A percentile compares a stretch with the other conserved stretches of the same genome.
phyloP scores from a whole-genome alignment of 2,888 invertebrate species.

The Listrodromus nycthemerus region DNA sequence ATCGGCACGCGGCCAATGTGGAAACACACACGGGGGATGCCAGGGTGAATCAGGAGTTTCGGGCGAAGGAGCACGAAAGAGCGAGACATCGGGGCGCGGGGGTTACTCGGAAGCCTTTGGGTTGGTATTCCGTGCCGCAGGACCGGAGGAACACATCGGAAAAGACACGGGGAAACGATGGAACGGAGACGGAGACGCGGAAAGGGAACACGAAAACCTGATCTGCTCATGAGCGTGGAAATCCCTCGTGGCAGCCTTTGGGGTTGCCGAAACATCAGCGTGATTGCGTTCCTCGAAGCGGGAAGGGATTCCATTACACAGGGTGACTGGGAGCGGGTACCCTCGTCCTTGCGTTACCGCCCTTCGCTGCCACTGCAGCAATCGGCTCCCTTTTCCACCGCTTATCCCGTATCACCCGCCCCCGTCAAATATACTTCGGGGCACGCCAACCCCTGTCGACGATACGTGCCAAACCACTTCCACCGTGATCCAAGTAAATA shows the following conservation, averaged over 20 bases:
- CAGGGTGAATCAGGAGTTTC: constrained; percentile 58
- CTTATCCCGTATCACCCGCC: constrained; percentile 31
- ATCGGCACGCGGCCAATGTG: constrained; percentile 64
- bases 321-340: constrained; percentile 66
- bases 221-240: constrained; percentile 83
- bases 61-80: constrained; percentile 30
- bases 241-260: constrained; percentile 83
- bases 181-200: constrained; percentile 66
- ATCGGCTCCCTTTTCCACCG: constrained; percentile 50
- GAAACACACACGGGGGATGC: constrained; percentile 38
- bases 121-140: constrained; percentile 28
- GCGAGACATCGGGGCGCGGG: constrained; percentile 30
- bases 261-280: constrained; percentile 83
- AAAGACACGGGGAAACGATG: background rate
- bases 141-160: constrained; percentile 54
- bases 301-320: constrained; percentile 83
- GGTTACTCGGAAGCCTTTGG: constrained; percentile 11
- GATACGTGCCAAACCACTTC: constrained; percentile 36
- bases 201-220: constrained; percentile 79
- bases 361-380: constrained; percentile 51
- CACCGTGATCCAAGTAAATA: constrained; percentile 23
- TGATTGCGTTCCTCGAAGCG: constrained; percentile 82
- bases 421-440: constrained; percentile 47
- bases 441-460: constrained; percentile 36
- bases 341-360: constrained; percentile 73